These are phyloP conservation scores for Drosophila colorata DNA, from an alignment of 2,888 invertebrate species.

Conservation along the genomic window DNA sequence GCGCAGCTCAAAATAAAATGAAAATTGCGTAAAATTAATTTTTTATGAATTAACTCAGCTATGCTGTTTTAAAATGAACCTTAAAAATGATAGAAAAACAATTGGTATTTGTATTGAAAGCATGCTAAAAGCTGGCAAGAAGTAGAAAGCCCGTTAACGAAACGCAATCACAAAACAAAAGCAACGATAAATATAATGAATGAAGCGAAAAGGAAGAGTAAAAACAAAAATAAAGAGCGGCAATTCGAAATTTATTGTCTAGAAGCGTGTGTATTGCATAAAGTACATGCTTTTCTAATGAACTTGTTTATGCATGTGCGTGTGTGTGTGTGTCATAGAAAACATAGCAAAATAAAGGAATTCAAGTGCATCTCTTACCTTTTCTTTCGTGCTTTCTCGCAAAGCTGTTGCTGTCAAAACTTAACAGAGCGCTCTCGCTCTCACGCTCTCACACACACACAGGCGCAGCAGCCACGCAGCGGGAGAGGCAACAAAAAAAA, in stretches of 20 bases:
- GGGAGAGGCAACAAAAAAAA: slow-evolving; percentile 21
- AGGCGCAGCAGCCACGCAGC: slow-evolving; percentile 50
- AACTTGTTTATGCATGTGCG: slow-evolving; percentile 1
- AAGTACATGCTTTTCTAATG: slow-evolving; percentile 23
- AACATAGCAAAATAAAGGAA: slow-evolving; percentile 33
- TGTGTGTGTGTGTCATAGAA: slow-evolving; percentile 22
- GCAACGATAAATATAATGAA: slow-evolving; percentile 28
- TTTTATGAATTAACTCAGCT: slow-evolving; percentile 28
- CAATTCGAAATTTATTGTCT: slow-evolving; percentile 3
- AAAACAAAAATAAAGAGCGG: slow-evolving; percentile 62
- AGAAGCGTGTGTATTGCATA: slow-evolving; percentile 12
- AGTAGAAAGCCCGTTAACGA: slow-evolving; percentile 14
- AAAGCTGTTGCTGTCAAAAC: slow-evolving; percentile 39
- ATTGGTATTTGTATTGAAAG: background rate
- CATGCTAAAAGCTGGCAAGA: background rate
- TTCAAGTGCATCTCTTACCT: slow-evolving; percentile 64
- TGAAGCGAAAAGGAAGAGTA: slow-evolving; percentile 21
- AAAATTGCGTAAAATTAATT: slow-evolving; percentile 42
- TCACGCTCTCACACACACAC: slow-evolving; percentile 17
- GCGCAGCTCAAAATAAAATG: slow-evolving; percentile 23
- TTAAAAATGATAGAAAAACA: background rate
- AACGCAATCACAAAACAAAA: slow-evolving; percentile 48
- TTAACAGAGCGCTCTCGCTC: slow-evolving; percentile 26
- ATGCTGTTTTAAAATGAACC: background rate
- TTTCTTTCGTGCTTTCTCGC: slow-evolving; percentile 30